These are phyloP conservation scores for Xyliphius kryptos DNA, from an alignment of 2,113 vertebrate species.

Conservation along the genomic window DNA sequence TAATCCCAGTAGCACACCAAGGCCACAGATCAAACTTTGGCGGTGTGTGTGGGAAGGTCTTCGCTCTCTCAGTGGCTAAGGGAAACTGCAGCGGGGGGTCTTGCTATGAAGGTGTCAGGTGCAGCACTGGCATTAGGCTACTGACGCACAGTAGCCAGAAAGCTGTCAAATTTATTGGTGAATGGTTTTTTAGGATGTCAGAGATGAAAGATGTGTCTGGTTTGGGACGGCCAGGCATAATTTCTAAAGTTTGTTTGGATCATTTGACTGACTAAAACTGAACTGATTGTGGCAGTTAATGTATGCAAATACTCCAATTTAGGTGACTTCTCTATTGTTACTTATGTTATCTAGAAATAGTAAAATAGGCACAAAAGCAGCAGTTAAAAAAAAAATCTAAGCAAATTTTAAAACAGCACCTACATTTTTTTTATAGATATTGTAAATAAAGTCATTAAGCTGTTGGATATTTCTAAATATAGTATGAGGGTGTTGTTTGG, in stretches of 20 bases:
- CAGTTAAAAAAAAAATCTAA: no score
- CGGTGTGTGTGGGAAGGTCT: constrained; percentile 57
- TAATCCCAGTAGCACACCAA: no score
- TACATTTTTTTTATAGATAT: no score
- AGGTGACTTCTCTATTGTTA: background rate
- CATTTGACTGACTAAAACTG: no score
- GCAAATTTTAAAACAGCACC: no score
- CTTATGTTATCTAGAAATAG: background rate
- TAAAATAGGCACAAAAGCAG: no score
- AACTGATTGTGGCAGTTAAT: background rate
- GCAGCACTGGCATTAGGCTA: constrained; percentile 11
- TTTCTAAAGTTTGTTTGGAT: no score
- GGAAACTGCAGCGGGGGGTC: constrained; percentile 42
- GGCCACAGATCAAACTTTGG: no score
- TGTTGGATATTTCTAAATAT: no score
- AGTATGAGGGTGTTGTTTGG: no score
- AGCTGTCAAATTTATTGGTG: constrained; percentile 15
- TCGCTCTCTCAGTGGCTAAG: constrained; percentile 51
- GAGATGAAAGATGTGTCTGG: background rate
- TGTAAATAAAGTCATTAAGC: no score
- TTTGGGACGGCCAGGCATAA: background rate
- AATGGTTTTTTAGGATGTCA: background rate
- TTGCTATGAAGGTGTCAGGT: constrained; percentile 30
- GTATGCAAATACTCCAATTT: background rate
- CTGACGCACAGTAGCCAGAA: constrained; percentile 2